Evolutionary conservation across 2,888 invertebrate species (phyloP).

Genomic region (Holacanthella duospinosa): DNA sequence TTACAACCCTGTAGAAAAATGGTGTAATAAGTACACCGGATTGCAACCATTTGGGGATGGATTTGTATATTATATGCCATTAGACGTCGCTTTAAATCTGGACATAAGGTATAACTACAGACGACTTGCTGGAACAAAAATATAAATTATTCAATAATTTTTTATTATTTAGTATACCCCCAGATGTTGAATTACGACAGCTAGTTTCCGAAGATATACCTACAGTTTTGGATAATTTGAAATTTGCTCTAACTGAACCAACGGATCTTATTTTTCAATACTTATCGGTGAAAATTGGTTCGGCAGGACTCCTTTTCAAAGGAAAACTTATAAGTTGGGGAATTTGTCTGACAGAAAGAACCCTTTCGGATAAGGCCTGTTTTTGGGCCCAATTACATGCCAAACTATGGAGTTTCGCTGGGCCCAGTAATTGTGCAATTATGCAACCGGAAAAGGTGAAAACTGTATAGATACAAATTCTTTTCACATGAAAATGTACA

Average conservation of each 20-base stretch:
- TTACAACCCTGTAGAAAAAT: too few relatives aligned
- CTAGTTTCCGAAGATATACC: background rate
- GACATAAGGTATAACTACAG: background rate
- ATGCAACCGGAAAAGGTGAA: too few relatives aligned
- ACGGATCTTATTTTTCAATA: too few relatives aligned
- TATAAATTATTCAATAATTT: background rate
- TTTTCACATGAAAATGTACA: too few relatives aligned
- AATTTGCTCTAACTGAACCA: background rate
- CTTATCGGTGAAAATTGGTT: background rate
- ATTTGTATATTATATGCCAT: background rate
- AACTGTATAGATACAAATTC: too few relatives aligned
- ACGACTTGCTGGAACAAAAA: background rate
- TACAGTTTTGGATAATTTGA: background rate
- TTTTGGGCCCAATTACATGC: too few relatives aligned
- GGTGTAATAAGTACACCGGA: background rate
- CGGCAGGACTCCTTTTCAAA: background rate
- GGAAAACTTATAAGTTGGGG: background rate
- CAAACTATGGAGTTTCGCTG: too few relatives aligned
- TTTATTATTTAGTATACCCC: background rate
- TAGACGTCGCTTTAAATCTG: background rate
- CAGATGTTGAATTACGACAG: background rate
- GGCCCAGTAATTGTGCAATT: too few relatives aligned
- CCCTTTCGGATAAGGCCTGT: too few relatives aligned
- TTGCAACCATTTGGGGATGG: too few relatives aligned
- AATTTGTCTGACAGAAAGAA: background rate